Conservation (phyloP, 2,113 vertebrate species). For the Procapra przewalskii region DNA sequence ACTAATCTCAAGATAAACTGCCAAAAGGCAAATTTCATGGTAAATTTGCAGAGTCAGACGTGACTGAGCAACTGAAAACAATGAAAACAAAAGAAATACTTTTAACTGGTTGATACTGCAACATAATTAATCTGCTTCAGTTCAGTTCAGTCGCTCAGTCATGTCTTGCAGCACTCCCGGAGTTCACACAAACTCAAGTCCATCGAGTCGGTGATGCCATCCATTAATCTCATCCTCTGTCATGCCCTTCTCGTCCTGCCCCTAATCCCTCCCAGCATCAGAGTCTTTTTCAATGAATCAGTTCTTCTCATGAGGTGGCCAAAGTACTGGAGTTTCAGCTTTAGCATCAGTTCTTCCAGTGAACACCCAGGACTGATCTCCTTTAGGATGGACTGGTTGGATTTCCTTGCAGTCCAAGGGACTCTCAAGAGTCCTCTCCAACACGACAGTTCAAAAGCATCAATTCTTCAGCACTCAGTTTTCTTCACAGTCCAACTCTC, state of each 20-base stretch:
- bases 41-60: neutral
- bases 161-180: accelerated
- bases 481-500: no score
- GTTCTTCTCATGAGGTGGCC: neutral
- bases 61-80: neutral
- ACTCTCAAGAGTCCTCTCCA: no score
- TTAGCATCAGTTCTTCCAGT: no score
- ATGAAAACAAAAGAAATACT: slow-evolving; percentile 20
- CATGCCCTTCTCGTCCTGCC: neutral
- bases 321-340: no score
- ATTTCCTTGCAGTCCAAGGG: no score
- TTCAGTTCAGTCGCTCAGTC: neutral
- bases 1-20: neutral
- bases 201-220: neutral
- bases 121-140: neutral
- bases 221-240: neutral
- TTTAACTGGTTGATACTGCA: neutral
- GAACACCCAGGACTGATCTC: no score
- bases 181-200: neutral
- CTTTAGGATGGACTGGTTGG: no score
- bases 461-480: accelerated
- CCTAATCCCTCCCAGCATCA: neutral
- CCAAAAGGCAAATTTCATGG: neutral
- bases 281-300: neutral
- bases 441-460: no score